A percentile compares a stretch with the other conserved stretches of the same genome.
These are phyloP conservation scores for Trachurus trachurus DNA, from an alignment of 2,797 vertebrate species.

Conservation along the genomic window DNA sequence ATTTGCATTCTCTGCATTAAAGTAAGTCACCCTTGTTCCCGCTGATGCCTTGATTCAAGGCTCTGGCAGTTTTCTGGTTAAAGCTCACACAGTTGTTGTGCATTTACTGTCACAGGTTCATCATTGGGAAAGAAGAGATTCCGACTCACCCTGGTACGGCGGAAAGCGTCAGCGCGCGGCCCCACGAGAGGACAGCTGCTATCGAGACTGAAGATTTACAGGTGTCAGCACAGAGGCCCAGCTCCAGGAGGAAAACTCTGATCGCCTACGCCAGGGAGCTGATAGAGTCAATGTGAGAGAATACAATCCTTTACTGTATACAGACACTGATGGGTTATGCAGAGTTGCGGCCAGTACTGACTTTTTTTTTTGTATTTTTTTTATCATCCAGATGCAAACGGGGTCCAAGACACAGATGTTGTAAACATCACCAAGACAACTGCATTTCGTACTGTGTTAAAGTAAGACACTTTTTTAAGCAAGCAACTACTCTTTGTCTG, in stretches of 20 bases:
- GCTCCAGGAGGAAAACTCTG: constrained; percentile 78
- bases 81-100: not conserved
- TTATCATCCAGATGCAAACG: constrained; percentile 91
- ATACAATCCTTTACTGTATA: not conserved
- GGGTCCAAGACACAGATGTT: constrained; percentile 98
- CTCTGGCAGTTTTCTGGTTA: not conserved
- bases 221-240: constrained; percentile 60
- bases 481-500: not conserved
- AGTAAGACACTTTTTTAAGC: constrained; percentile 83
- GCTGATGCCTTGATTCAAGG: not conserved
- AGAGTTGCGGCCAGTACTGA: not conserved
- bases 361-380: constrained; percentile 25
- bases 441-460: constrained; percentile 98
- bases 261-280: constrained; percentile 87
- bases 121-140: constrained; percentile 97
- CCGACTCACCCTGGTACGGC: constrained; percentile 88
- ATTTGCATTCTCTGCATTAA: constrained; percentile 96
- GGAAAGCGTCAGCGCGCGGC: constrained; percentile 81
- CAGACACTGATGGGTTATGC: not conserved
- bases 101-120: constrained; percentile 87
- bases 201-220: constrained; percentile 50
- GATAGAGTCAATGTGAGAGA: constrained; percentile 92
- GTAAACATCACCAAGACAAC: constrained; percentile 98
- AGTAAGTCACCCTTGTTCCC: constrained; percentile 86
- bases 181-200: constrained; percentile 57